Base-by-base conservation (phyloP, 1,140 invertebrate genomes). In the Parapsyche elsis region DNA sequence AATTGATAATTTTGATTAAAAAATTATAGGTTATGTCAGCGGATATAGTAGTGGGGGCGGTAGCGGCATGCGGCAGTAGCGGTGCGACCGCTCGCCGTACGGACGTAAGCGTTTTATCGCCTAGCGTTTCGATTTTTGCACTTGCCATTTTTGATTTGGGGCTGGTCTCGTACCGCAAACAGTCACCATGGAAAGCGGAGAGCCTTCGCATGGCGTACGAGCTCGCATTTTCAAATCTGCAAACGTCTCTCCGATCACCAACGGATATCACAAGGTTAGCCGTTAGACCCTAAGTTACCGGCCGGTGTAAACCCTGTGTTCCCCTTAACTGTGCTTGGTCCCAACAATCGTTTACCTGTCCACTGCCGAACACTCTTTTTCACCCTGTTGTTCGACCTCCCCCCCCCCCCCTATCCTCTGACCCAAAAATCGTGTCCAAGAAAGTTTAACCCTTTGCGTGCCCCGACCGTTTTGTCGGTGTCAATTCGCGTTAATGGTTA, bases 201-300 rank as follows among this genome's bases (percentile, higher is more conserved):
- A 26, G 71, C 46, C 71, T 21, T 16, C n/a, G 14, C 44, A n/a
- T 4, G 71, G 71, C 44, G 10, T 46, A 4, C 70, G 45, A 1
- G 5, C 71, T 21, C 73, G 46, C 26, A 16, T 19, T n/a, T 10
- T 24, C 21, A 19, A 4, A 12, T 59, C 46, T 46, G 44, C 9
- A 2, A 4, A 5, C 67, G 12, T 9, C 10, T 5, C 53, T 10
- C 16, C 46, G 5, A 21, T 0, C 73, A 9, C 49, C 73, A 76
- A 38, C 46, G 73, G 24, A 24, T 59, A 57, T 10, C 46, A 57
- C 46, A 76, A 57, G 73, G 73, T 59, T 7, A n/a, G 73, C 71
- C 5, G 14, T 5, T 9, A 45, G 9, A 7, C 7, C 30, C n/a
- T n/a, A n/a, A n/a, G n/a, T n/a, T n/a, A n/a, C n/a, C n/a, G n/a